Base-by-base conservation (phyloP, 2,797 vertebrate species). In the Cossypha caffra region DNA sequence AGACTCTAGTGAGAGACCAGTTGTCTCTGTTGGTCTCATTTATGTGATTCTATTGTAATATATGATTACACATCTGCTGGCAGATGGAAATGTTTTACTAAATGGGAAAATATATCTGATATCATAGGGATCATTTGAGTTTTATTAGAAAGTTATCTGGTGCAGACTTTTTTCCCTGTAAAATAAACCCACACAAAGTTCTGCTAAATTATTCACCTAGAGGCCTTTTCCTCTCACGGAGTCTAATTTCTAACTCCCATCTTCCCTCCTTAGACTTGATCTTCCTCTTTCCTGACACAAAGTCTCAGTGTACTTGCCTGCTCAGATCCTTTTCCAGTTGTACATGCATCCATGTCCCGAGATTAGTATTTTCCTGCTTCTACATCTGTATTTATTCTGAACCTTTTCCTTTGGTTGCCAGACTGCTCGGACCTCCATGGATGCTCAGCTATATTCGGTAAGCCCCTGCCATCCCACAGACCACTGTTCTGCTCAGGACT, bases 371-470 rank as follows among this genome's bases (percentile, higher is more conserved):
- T 74, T 43, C 75, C 62, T 67, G 20, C 16, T 55, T 88, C 69
- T 91, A 31, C 17, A 26, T 64, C 50, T 88, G 10, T 78, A 81
- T 89, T 90, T 87, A 82, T 88, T 91, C 75, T 93, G 61, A 91
- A 86, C 38, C 17, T 94, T 96, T 92, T 96, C 68, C 88, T 92
- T 90, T 95, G 90, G 50, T 88, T 80, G 43, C 57, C 75, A 93
- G 81, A 83, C 94, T 86, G 47, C 75, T 89, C 24, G 68, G 87
- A 92, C 57, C 47, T 92, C 86, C 73, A 64, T 78, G 59, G 72
- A 91, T 89, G 57, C 38, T 88, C 92, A 88, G 3, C 61, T 61
- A 0, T 14, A 52, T 74, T 90, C 3, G 33, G 79, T 87, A 92
- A 85, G 67, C 18, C 73, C 54, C 11, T 12, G 4, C 4, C 28